These are phyloP conservation scores for Diabrotica undecimpunctata DNA, from an alignment of 1,140 invertebrate genomes.

Conservation along the genomic window DNA sequence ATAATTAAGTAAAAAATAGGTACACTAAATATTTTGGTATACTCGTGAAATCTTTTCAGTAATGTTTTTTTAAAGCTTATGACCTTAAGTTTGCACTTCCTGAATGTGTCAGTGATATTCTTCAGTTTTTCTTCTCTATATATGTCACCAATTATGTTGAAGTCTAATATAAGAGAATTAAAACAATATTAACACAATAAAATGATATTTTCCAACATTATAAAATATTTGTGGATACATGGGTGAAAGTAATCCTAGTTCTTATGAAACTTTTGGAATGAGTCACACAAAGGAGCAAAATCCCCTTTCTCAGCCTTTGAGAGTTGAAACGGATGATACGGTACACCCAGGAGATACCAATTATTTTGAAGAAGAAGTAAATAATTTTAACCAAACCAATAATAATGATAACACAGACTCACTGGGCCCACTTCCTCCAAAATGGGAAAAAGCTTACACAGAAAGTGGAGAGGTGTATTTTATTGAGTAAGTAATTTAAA, in stretches of 20 bases:
- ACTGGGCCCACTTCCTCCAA: constrained; percentile 85
- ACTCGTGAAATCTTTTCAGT: neutral
- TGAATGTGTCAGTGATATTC: neutral
- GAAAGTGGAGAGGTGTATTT: constrained; percentile 96
- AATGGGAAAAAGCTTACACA: constrained; percentile 97
- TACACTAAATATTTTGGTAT: too few species aligned
- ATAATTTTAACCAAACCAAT: constrained; percentile 39
- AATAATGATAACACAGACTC: constrained; percentile 52
- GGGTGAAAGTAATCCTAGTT: neutral
- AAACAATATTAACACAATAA: neutral
- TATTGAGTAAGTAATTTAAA: constrained; percentile 77
- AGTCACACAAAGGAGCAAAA: constrained; percentile 46
- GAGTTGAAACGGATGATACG: constrained; percentile 45
- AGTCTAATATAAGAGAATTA: neutral
- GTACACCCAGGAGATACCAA: constrained; percentile 31
- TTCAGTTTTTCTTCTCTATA: neutral
- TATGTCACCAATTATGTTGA: neutral
- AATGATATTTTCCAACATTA: neutral
- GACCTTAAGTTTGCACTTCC: neutral
- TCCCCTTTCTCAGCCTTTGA: constrained; percentile 43
- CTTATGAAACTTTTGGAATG: constrained; percentile 28
- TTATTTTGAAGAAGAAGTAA: constrained; percentile 42
- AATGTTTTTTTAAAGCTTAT: neutral
- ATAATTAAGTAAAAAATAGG: neutral
- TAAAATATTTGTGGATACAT: neutral